Base-by-base conservation (phyloP, 2,797 vertebrate species). In the Xiphorhynchus erythropygius region DNA sequence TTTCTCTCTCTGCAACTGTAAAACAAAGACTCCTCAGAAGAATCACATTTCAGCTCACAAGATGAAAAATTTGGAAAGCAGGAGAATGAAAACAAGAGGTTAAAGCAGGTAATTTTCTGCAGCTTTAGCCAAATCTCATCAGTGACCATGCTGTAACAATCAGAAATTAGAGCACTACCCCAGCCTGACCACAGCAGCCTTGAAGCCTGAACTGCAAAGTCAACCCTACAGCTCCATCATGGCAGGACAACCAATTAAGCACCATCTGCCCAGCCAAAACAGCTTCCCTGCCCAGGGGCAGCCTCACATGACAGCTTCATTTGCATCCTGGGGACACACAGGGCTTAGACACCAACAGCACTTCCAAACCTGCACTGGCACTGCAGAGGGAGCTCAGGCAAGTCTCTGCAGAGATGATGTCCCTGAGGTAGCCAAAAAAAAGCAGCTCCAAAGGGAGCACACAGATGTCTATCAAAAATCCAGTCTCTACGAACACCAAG, bases 301-400 rank as follows among this genome's bases (percentile, higher is more conserved):
- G 62, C 41, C n/a, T 2, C 55, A 30, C 0, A 0, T 2, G 7
- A n/a, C 50, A 53, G 62, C 59, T 63, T 53, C 47, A 22, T n/a
- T 73, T 13, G 2, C 15, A 2, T 25, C 33, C 60, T 9, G 3
- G 33, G 18, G 33, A 15, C 3, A 22, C 18, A 14, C 3, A 1
- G 49, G 27, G 21, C 27, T 56, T 18, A 18, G 65, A 28, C 56
- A 37, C 7, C 35, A 9, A 12, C n/a, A 59, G 41, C 3, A 21
- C 75, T 63, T 21, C 1, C 2, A 70, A 42, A 56, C 44, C 56
- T 46, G 47, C 28, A 7, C 4, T 32, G 75, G 59, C 73, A n/a
- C 44, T 10, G 11, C 62, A 80, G 70, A 35, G 46, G 41, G 12
- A 79, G 73, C 46, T 14, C 25, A 39, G 37, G 73, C 55, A 64